Conservation (phyloP, 2,888 invertebrate genomes). For the Anoplius nigerrimus region DNA sequence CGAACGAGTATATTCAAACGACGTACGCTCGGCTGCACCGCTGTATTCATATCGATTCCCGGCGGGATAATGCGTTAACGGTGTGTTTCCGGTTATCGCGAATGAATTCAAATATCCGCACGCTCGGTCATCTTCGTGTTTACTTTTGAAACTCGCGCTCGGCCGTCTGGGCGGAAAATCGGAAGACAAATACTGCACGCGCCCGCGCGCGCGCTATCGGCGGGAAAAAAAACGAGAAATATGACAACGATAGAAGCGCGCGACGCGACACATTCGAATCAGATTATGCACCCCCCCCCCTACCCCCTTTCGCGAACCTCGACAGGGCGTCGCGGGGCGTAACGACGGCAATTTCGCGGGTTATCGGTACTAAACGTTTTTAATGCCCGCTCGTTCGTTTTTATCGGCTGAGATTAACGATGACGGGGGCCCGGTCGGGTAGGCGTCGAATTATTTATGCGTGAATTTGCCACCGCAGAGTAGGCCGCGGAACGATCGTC, state of each 20-base stretch:
- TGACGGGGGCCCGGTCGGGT: too few relatives aligned
- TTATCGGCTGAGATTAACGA: conserved; percentile 11
- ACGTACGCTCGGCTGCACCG: too few relatives aligned
- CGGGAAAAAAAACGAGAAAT: neutral
- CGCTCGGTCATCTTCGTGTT: too few relatives aligned
- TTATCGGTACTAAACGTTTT: conserved; percentile 13
- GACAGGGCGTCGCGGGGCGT: neutral
- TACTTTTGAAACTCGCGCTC: too few relatives aligned
- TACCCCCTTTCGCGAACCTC: neutral
- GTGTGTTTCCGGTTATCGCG: too few relatives aligned
- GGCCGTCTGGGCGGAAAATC: too few relatives aligned
- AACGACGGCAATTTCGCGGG: conserved; percentile 2
- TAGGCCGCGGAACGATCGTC: conserved; percentile 18
- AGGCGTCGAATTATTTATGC: conserved; percentile 19
- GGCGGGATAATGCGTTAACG: too few relatives aligned
- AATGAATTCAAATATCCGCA: too few relatives aligned
- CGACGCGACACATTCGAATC: conserved; percentile 23
- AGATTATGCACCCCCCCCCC: conserved; percentile 13
- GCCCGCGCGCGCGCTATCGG: too few relatives aligned
- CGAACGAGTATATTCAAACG: too few relatives aligned
- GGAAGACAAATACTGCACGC: too few relatives aligned
- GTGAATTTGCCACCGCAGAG: conserved; percentile 10
- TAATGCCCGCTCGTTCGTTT: conserved; percentile 3
- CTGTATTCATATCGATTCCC: too few relatives aligned
- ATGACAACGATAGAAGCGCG: conserved; percentile 7